Base-by-base conservation (phyloP, 2,113 vertebrate genomes). In the Chiloscyllium plagiosum region DNA sequence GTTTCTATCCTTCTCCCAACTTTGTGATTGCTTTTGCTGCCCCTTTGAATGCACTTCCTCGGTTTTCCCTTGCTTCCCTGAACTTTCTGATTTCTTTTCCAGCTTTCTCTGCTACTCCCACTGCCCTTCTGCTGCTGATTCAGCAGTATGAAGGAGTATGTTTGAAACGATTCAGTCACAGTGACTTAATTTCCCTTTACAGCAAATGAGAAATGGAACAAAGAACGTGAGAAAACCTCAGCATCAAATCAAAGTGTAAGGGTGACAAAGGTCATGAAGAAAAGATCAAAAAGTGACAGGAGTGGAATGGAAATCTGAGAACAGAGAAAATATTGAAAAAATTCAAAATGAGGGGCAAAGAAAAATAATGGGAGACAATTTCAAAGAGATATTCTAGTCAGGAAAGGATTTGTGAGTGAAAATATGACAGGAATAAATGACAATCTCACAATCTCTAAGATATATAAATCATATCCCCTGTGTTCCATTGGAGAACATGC, bases 1-100 rank as follows among this genome's bases (percentile, higher is more conserved):
- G 33, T 92, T 93, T n/a, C n/a, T 93, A 66, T 93, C 89, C 61
- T 66, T 93, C 61, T 42, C 78, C 78, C 7, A 22, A 4, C 33
- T 20, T 92, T 92, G 66, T 66, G 89, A 93, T 93, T 93, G 37
- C 80, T 93, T n/a, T n/a, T 93, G 61, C 65, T 93, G 80, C 89
- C 89, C 89, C 61, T n/a, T 87, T 22, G 33, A 93, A 66, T 66
- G 61, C 29, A 66, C 37, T 93, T 93, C 61, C 89, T 93, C 20
- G 19, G 2, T 93, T 93, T 66, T 37, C 61, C 89, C 89, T 66
- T 20, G 89, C 37, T 37, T 66, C 89, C 37, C 37, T 83, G 15
- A 37, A 33, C 4, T 37, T 37, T 2, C 15, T 93, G 61, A 93
- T 93, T n/a, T 20, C 61, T 93, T 93, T 93, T n/a, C 89, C 61